Conservation (phyloP, 2,888 invertebrate species). For the Bellardia bayeri region DNA sequence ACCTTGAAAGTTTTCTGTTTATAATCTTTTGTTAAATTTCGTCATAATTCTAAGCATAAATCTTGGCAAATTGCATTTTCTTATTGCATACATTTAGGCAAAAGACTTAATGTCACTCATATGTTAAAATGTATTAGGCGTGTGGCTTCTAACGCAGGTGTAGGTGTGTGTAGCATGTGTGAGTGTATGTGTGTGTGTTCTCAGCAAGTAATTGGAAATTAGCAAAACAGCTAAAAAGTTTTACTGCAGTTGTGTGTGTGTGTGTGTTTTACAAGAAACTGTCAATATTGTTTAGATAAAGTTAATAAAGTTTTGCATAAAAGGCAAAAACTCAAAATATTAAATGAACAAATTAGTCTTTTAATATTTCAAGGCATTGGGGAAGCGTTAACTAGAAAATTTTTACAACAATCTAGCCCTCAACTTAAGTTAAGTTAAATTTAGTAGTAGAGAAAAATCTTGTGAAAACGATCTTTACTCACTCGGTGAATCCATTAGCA, state of each 20-base stretch:
- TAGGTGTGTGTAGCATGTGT: not conserved
- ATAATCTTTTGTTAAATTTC: constrained; percentile 66
- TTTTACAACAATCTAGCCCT: constrained; percentile 15
- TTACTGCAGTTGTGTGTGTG: constrained; percentile 17
- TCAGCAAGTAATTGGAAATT: constrained; percentile 67
- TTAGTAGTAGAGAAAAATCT: constrained; percentile 29
- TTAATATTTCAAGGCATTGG: not conserved
- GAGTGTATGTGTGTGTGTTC: not conserved
- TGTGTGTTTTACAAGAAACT: constrained; percentile 32
- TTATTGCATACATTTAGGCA: constrained; percentile 64
- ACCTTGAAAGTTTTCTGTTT: constrained; percentile 46
- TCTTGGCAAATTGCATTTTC: constrained; percentile 69
- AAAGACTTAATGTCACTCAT: constrained; percentile 72
- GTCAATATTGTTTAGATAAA: constrained; percentile 71
- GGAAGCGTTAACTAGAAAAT: not conserved
- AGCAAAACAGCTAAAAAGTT: constrained; percentile 61
- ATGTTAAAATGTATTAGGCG: constrained; percentile 58
- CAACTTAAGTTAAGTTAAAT: constrained; percentile 31
- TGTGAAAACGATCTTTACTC: constrained; percentile 85
- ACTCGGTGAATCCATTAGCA: constrained; percentile 94
- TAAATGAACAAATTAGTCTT: constrained; percentile 42
- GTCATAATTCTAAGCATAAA: constrained; percentile 65
- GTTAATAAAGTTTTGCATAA: constrained; percentile 52
- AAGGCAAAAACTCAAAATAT: constrained; percentile 39
- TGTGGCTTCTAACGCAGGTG: not conserved